Evolutionary conservation across 2,888 invertebrate species (phyloP), one percentile per base, ranked within the genome.

Genomic region (Seladonia tumulorum): DNA sequence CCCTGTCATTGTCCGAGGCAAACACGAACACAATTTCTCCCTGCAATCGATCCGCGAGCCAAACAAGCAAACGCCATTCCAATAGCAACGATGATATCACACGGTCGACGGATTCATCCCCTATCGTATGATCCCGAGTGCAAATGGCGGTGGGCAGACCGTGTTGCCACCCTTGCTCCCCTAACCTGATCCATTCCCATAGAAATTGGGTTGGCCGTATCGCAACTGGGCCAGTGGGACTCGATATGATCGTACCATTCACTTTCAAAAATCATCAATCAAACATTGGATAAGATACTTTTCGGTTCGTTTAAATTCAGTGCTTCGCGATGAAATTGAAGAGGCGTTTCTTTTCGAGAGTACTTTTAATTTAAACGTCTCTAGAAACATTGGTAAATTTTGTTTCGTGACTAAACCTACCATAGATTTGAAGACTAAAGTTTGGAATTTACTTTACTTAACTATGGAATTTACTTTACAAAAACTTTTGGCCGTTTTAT

Each of bases 141-240:
- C 63, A 76, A 76, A 76, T 63, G 63, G 25, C 60, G 42, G 22
- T 2, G 8, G 66, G 66, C 66, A 39, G 25, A 25, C 2, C 75
- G 57, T 60, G 66, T 75, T 35, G 42, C 63, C 79, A 25, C 22
- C 63, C 60, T 60, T 68, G 42, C 72, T 45, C 22, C 79, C 22
- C 16, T 35, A 42, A 66, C 35, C 66, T 16, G 66, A 8, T 63
- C 63, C 29, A 12, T 35, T 35, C 66, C 16, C 60, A 66, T 10
- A 71, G 85, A 85, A 90, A 87, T 86, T 84, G 82, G 83, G 81
- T 82, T 74, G 82, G 5, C 60, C 22, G 47, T 53, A 63, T 74
- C 73, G 72, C 25, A 42, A 71, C n/a, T 60, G 42, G 73, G 39
- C 29, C 4, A 66, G 16, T 60, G 14, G 60, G 14, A 12, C 60